Evolutionary conservation across 2,797 vertebrate species (phyloP).

Genomic region (Onychomys torridus): DNA sequence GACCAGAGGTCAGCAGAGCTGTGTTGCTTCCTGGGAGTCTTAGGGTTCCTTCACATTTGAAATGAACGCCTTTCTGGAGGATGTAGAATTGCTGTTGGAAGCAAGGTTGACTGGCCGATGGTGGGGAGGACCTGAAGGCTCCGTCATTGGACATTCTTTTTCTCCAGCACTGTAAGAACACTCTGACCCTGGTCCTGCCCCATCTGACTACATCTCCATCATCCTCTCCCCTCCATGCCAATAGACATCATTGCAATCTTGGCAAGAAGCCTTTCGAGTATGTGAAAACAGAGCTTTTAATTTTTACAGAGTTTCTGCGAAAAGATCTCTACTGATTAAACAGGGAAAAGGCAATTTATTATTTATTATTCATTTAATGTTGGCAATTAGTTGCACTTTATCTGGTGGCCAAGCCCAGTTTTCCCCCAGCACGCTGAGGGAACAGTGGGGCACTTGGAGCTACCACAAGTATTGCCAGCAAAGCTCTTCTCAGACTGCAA

Average conservation of each 20-base stretch:
- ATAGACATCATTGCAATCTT: not conserved
- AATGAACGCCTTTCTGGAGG: not conserved
- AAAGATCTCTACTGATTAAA: slow-evolving; percentile 27
- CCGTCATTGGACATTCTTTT: not conserved
- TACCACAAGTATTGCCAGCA: not conserved
- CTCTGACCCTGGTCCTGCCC: not conserved
- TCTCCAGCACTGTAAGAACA: not conserved
- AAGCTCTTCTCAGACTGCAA: not conserved
- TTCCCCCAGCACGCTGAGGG: not conserved
- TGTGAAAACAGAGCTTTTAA: slow-evolving; percentile 53
- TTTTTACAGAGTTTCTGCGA: not conserved
- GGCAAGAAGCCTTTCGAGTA: not conserved
- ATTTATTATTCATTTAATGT: slow-evolving; percentile 9
- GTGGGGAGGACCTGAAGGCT: rapidly evolving
- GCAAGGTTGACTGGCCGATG: not conserved
- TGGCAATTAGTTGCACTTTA: slow-evolving; percentile 39
- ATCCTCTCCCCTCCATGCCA: not conserved
- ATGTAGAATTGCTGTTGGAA: not conserved
- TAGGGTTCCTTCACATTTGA: not conserved
- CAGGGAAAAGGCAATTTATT: not conserved
- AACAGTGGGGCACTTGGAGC: not conserved
- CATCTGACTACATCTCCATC: rapidly evolving
- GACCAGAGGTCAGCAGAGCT: not conserved
- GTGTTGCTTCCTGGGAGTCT: not conserved
- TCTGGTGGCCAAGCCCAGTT: not conserved